Conservation (phyloP, 2,113 vertebrate genomes). For the Hydrolagus affinis region DNA sequence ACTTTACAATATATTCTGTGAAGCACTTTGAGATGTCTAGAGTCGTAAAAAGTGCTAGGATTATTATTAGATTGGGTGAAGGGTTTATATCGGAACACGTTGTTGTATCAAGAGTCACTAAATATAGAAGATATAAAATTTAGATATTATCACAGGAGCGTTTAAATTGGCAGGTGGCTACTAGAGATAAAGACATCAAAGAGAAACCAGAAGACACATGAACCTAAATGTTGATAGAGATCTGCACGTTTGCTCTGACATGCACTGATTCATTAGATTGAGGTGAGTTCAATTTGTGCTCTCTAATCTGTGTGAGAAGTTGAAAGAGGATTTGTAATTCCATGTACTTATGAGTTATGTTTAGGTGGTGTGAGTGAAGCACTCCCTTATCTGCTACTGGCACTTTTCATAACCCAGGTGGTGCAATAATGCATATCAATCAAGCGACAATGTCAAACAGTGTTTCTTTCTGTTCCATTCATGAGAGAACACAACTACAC, state of each 20-base stretch:
- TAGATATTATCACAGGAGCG: background rate
- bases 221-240: background rate
- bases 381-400: constrained; percentile 7
- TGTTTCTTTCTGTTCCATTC: constrained; percentile 27
- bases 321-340: background rate
- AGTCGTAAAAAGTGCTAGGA: too few relatives aligned
- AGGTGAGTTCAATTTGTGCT: background rate
- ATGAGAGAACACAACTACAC: constrained; percentile 4
- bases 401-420: constrained; percentile 25
- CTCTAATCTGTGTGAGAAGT: background rate
- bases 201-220: background rate
- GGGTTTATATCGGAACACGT: too few relatives aligned
- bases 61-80: too few relatives aligned
- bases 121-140: background rate
- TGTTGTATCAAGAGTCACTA: too few relatives aligned
- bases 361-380: background rate
- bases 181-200: background rate
- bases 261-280: background rate
- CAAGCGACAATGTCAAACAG: constrained; percentile 20
- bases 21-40: too few relatives aligned
- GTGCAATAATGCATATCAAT: constrained; percentile 12
- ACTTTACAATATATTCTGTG: too few relatives aligned
- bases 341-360: background rate
- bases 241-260: background rate
- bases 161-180: background rate